Evolutionary conservation across 1,140 invertebrate genomes (phyloP).

Genomic region (Drosophila lacteicornis): DNA sequence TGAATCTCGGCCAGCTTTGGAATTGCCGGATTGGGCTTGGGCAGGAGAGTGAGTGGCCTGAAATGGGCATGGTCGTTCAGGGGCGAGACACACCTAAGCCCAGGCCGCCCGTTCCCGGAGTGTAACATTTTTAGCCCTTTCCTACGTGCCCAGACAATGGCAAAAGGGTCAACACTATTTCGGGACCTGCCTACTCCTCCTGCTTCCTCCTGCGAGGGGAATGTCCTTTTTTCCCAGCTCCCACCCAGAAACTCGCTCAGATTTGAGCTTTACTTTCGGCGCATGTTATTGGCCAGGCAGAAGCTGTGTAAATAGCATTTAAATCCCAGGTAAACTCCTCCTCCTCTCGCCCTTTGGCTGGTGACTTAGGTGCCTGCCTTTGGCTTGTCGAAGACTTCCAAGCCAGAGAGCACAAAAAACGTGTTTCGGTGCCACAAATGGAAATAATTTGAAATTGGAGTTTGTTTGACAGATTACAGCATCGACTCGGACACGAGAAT

Average conservation of each 20-base stretch:
- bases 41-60: slow-evolving; percentile 1
- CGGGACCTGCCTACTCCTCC: slow-evolving; percentile 33
- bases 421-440: slow-evolving; percentile 17
- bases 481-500: neutral
- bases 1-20: slow-evolving; percentile 73
- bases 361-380: slow-evolving; percentile 2
- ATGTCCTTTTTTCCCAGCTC: slow-evolving; percentile 11
- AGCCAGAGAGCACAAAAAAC: slow-evolving; percentile 1
- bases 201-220: neutral
- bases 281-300: slow-evolving; percentile 65
- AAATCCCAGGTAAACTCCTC: slow-evolving; percentile 65
- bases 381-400: slow-evolving; percentile 12
- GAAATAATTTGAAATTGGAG: slow-evolving; percentile 19
- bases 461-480: slow-evolving; percentile 7
- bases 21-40: slow-evolving; percentile 27
- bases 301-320: slow-evolving; percentile 80
- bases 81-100: slow-evolving; percentile 17
- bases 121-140: slow-evolving; percentile 76
- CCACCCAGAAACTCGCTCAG: slow-evolving; percentile 18
- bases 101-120: slow-evolving; percentile 45
- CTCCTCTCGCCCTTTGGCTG: slow-evolving; percentile 6
- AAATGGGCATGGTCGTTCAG: slow-evolving; percentile 22
- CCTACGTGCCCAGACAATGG: slow-evolving; percentile 76
- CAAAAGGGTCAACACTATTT: slow-evolving; percentile 78
- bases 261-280: slow-evolving; percentile 45